Percentiles rank a stretch among this genome's conserved stretches.
phyloP scores from a whole-genome alignment of 2,113 vertebrate genomes.

The Neodon shergylaensis region DNA sequence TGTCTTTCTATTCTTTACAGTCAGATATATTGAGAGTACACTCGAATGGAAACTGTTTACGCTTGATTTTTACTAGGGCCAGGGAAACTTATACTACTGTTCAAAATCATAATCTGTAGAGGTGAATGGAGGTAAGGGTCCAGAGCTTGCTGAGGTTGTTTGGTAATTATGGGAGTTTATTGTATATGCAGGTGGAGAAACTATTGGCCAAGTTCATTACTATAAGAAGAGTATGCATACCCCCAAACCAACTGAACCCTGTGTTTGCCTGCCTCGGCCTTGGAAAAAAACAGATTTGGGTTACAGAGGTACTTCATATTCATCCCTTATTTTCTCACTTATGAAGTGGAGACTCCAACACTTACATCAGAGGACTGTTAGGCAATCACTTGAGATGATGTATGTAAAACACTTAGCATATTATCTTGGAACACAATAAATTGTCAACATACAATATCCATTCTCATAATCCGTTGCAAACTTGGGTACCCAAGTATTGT shows the following conservation, averaged over 20 bases:
- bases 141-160: not conserved
- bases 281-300: not conserved
- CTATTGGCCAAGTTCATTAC: not conserved
- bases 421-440: not conserved
- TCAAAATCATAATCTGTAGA: not conserved
- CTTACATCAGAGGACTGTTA: not conserved
- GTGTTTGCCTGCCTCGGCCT: not conserved
- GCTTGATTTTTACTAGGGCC: not conserved
- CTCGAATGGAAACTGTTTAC: not conserved
- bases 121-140: not conserved
- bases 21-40: not conserved
- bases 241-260: not conserved
- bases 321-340: constrained; percentile 22
- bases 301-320: constrained; percentile 1
- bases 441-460: not conserved
- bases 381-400: constrained; percentile 32
- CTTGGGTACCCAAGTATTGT: not conserved
- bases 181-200: not conserved
- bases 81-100: not conserved
- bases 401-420: not conserved
- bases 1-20: not conserved
- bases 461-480: constrained; percentile 25
- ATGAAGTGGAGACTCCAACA: constrained; percentile 2
- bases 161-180: not conserved
- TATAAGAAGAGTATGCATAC: not conserved